phyloP scores from a whole-genome alignment of 2,797 vertebrate genomes.

The Gymnothorax javanicus region DNA sequence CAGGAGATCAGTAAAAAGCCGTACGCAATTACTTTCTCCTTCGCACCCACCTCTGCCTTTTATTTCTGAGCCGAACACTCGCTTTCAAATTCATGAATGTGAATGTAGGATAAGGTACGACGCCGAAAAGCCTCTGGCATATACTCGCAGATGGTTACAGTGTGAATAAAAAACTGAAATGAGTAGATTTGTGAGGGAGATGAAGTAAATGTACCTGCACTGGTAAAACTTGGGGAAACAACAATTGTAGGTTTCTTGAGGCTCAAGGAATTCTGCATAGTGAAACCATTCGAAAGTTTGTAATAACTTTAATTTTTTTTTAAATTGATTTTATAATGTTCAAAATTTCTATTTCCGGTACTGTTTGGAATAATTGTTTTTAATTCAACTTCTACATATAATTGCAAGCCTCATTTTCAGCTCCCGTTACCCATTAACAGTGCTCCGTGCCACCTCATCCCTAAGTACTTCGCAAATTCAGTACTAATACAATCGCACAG shows the following conservation, averaged over 20 bases:
- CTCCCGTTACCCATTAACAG: no score
- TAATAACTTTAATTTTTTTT: background rate
- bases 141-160: background rate
- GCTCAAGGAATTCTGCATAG: background rate
- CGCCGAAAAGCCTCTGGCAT: background rate
- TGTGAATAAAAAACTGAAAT: slow-evolving; percentile 6
- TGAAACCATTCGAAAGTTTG: no score
- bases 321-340: no score
- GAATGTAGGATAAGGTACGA: background rate
- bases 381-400: no score
- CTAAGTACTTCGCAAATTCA: no score
- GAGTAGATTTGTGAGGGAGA: background rate
- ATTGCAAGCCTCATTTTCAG: no score
- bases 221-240: background rate
- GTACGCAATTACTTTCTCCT: background rate
- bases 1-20: background rate
- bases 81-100: background rate
- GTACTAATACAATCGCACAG: no score
- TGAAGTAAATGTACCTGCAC: background rate
- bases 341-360: no score
- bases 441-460: no score
- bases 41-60: background rate
- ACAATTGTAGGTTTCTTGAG: background rate
- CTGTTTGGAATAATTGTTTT: no score
- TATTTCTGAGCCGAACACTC: background rate